Conservation (phyloP, 2,888 invertebrate genomes). For the Minunthozetes semirufus region DNA sequence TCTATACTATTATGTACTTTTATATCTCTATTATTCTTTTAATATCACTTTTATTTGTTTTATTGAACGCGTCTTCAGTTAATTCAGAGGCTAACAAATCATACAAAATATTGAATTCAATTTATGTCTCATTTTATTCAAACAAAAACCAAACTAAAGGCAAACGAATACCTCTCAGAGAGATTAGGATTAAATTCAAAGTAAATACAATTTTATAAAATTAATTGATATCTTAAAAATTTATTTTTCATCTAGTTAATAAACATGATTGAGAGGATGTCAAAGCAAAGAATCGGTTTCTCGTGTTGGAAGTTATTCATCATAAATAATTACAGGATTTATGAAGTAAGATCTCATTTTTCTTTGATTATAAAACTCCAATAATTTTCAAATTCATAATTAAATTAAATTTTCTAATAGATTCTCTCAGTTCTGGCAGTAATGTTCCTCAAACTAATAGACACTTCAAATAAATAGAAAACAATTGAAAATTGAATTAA, state of each 20-base stretch:
- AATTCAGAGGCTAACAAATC: constrained; percentile 2
- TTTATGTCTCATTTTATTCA: not conserved
- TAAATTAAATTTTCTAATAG: too few relatives aligned
- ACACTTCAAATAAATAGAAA: too few relatives aligned
- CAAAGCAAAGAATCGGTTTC: not conserved
- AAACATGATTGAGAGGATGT: not conserved
- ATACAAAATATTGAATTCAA: not conserved
- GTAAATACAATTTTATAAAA: not conserved
- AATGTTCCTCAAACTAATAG: too few relatives aligned
- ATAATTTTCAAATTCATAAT: too few relatives aligned
- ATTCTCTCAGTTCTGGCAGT: too few relatives aligned
- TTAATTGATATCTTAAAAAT: not conserved
- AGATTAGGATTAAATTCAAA: not conserved
- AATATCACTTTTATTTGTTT: not conserved
- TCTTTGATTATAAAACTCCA: too few relatives aligned
- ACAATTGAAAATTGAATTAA: too few relatives aligned
- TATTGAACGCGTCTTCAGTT: not conserved
- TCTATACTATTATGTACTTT: not conserved
- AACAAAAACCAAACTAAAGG: not conserved
- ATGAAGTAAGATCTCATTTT: constrained; percentile 5
- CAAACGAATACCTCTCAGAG: not conserved
- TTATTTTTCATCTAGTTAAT: not conserved
- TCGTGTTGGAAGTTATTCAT: not conserved
- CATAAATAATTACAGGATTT: not conserved
- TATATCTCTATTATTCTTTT: not conserved